A percentile compares a stretch with the other conserved stretches of the same genome.
These are phyloP conservation scores for Dicrostonyx torquatus DNA, from an alignment of 2,797 vertebrate species.

Conservation along the genomic window DNA sequence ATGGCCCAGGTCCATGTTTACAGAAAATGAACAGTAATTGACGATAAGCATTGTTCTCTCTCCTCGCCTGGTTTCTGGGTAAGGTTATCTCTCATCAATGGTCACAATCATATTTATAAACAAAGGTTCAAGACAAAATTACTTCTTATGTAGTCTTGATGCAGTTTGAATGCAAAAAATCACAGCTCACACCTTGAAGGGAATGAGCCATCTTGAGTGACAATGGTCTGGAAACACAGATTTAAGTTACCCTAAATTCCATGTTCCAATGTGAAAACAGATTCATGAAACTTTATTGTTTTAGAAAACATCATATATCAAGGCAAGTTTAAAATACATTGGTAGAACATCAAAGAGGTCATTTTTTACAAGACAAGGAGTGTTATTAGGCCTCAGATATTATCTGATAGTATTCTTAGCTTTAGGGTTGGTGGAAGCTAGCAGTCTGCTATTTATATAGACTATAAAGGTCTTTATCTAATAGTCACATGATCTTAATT, in stretches of 20 bases:
- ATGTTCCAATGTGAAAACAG: background rate
- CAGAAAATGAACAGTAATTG: conserved; percentile 66
- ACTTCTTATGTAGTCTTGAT: conserved; percentile 17
- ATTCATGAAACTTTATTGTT: background rate
- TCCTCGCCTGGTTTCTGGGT: conserved; percentile 49
- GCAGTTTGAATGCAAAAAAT: background rate
- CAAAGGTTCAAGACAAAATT: conserved; percentile 55
- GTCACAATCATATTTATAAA: conserved; percentile 60
- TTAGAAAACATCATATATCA: background rate
- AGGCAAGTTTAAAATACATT: background rate
- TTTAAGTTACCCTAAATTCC: background rate
- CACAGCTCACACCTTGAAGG: background rate
- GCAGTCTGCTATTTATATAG: background rate
- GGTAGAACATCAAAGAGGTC: background rate
- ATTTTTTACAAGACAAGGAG: background rate
- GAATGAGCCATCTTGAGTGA: background rate
- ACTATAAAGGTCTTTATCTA: background rate
- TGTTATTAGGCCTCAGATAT: background rate
- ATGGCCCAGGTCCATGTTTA: conserved; percentile 54
- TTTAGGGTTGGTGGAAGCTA: background rate
- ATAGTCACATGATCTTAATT: background rate
- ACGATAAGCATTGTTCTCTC: conserved; percentile 32
- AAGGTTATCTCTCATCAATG: conserved; percentile 52
- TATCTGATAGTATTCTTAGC: too few relatives aligned
- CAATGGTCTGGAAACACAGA: background rate